Evolutionary conservation across 2,888 invertebrate genomes (phyloP).

Genomic region (Nomada flava): DNA sequence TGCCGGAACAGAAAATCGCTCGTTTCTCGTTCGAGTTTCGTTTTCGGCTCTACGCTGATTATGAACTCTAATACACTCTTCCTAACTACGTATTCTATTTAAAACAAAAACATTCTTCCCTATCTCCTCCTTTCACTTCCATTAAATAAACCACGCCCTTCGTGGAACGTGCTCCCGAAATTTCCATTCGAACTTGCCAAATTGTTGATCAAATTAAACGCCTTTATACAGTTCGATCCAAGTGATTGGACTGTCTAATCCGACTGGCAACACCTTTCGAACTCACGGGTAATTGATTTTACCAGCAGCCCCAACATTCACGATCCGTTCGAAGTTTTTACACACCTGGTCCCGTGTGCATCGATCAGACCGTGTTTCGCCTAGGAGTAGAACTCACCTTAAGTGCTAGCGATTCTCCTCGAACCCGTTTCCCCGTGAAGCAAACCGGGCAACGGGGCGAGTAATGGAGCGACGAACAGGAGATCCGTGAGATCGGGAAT

Average conservation of each 20-base stretch:
- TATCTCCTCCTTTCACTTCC: neutral
- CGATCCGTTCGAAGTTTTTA: slow-evolving; percentile 62
- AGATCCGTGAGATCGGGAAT: slow-evolving; percentile 14
- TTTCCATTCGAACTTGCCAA: slow-evolving; percentile 1
- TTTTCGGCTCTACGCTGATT: slow-evolving; percentile 18
- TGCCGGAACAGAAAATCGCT: slow-evolving; percentile 28
- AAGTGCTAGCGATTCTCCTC: slow-evolving; percentile 60
- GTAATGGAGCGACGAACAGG: slow-evolving; percentile 1
- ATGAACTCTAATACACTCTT: neutral
- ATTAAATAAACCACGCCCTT: neutral
- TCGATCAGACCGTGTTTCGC: slow-evolving; percentile 61
- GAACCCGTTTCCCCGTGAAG: slow-evolving; percentile 4
- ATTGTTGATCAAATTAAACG: slow-evolving; percentile 7
- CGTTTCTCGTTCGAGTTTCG: neutral
- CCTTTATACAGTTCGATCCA: neutral
- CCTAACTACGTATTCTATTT: neutral
- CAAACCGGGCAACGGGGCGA: slow-evolving; percentile 12
- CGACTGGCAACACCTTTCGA: slow-evolving; percentile 32
- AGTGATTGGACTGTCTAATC: slow-evolving; percentile 25
- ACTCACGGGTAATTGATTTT: slow-evolving; percentile 70
- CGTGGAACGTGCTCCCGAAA: too few relatives aligned
- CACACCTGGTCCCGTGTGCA: slow-evolving; percentile 45
- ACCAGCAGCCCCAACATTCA: slow-evolving; percentile 64
- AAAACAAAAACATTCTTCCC: neutral
- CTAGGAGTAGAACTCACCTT: slow-evolving; percentile 39